These are phyloP conservation scores for Ostrea edulis DNA, from an alignment of 1,140 invertebrate genomes.

Conservation along the genomic window DNA sequence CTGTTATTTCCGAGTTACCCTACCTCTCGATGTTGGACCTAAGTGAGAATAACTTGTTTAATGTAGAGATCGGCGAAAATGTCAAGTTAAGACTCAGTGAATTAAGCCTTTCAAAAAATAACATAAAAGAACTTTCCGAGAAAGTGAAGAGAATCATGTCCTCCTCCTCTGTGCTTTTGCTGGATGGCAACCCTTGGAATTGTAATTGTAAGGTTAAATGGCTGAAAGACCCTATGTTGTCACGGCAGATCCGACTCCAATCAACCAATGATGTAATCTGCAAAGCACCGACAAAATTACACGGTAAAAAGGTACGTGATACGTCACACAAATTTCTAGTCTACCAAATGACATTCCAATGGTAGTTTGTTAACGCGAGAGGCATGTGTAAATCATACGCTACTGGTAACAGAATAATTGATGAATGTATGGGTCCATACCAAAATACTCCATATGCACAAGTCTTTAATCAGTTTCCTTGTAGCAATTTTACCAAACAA, in stretches of 20 bases:
- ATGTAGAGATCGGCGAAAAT: slow-evolving; percentile 1
- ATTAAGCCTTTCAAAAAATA: slow-evolving; percentile 46
- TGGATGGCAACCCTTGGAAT: slow-evolving; percentile 43
- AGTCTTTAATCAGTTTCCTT: too few relatives aligned
- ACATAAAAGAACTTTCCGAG: slow-evolving; percentile 35
- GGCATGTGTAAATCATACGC: neutral
- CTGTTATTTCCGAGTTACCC: slow-evolving; percentile 18
- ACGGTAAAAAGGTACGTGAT: slow-evolving; percentile 44
- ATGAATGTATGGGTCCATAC: too few relatives aligned
- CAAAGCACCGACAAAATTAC: slow-evolving; percentile 39
- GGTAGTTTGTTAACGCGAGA: neutral
- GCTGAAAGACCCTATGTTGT: slow-evolving; percentile 39
- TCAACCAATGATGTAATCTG: slow-evolving; percentile 36
- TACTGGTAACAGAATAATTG: neutral
- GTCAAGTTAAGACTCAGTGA: slow-evolving; percentile 34
- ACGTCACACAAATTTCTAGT: neutral
- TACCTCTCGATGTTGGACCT: slow-evolving; percentile 37
- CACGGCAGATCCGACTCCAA: slow-evolving; percentile 47
- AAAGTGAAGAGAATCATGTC: slow-evolving; percentile 40
- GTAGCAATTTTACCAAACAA: neutral
- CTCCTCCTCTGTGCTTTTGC: slow-evolving; percentile 19
- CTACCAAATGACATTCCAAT: neutral
- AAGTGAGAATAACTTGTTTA: slow-evolving; percentile 50
- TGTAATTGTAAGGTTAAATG: slow-evolving; percentile 51
- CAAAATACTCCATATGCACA: too few relatives aligned